A percentile compares a stretch with the other conserved stretches of the same genome.
Conservation (phyloP, 2,888 invertebrate genomes). For the Tiphia femorata region DNA sequence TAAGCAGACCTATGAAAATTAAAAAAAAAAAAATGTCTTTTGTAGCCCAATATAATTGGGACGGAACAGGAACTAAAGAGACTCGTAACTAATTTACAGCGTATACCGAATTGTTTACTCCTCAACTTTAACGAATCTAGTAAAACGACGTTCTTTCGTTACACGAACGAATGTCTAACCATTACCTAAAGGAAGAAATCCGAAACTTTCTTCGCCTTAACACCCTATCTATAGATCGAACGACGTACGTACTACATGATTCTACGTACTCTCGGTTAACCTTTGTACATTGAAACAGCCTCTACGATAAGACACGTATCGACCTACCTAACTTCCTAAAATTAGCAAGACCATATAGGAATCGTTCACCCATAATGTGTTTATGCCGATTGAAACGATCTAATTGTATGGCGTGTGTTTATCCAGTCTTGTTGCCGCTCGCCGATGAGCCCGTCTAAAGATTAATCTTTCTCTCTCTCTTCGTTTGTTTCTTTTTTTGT, state of each 20-base stretch:
- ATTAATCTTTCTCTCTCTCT: too few species aligned
- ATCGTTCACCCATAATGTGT: constrained; percentile 31
- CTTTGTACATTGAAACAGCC: constrained; percentile 53
- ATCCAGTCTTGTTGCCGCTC: constrained; percentile 46
- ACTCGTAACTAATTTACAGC: too few species aligned
- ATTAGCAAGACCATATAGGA: constrained; percentile 38
- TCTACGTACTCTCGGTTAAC: constrained; percentile 39
- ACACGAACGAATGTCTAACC: too few species aligned
- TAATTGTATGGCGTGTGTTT: constrained; percentile 43
- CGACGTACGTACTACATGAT: constrained; percentile 23
- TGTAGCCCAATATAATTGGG: too few species aligned
- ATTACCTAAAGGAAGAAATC: too few species aligned
- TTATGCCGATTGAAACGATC: constrained; percentile 36
- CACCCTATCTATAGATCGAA: constrained; percentile 13
- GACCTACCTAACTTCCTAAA: constrained; percentile 46
- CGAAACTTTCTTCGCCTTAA: too few species aligned
- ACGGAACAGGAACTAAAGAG: too few species aligned
- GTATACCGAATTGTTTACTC: too few species aligned
- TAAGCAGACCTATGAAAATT: too few species aligned
- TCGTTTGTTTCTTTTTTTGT: constrained; percentile 9
- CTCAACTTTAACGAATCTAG: too few species aligned
- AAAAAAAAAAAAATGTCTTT: too few species aligned
- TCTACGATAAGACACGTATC: constrained; percentile 52
- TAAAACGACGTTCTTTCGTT: too few species aligned
- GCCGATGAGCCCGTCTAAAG: constrained; percentile 30